Evolutionary conservation across 2,113 vertebrate species (phyloP), one percentile per base, ranked within the genome.

Genomic region (Gracilinanus agilis): DNA sequence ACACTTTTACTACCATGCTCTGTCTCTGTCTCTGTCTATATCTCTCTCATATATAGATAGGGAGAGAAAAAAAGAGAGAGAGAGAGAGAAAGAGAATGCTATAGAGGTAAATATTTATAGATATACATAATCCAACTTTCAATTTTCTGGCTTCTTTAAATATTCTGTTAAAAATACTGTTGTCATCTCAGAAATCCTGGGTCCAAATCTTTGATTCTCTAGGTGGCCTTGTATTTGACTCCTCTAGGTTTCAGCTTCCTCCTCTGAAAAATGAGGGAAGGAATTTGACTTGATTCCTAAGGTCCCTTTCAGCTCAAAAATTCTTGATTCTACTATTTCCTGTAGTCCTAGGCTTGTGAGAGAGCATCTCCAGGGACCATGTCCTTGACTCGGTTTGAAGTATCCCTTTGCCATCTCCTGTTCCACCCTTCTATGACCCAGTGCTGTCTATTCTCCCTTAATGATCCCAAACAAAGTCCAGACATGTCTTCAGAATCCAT

Each of bases 241-340:
- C 3, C 34, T 67, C 29, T 75, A 12, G n/a, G 61, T 75, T 55
- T 91, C 16, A 40, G 55, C 89, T 90, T 55, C 27, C 49, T 92
- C 58, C 92, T 91, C 88, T 95, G 67, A 58, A 94, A 95, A 97
- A 96, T 40, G 88, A 83, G 16, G 40, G 53, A 67, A 96, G 53
- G 12, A 23, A 9, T 58, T 58, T 24, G 83, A 54, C 54, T 55
- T 56, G 1, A 27, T 88, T 93, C 93, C 58, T 29, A 53, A 44
- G 55, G 49, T 44, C 53, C 40, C 34, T 92, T 96, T 92, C 27
- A 3, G 13, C 1, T 97, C 83, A 96, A 61, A 67, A 91, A 95
- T 91, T 90, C 24, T 25, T 24, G 49, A 3, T 61, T 54, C 16
- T 90, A 44, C 49, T 90, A 93, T 29, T 10, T 54, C 55, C 6